These are phyloP conservation scores for Diadophis punctatus DNA, from an alignment of 2,113 vertebrate genomes.

Conservation along the genomic window DNA sequence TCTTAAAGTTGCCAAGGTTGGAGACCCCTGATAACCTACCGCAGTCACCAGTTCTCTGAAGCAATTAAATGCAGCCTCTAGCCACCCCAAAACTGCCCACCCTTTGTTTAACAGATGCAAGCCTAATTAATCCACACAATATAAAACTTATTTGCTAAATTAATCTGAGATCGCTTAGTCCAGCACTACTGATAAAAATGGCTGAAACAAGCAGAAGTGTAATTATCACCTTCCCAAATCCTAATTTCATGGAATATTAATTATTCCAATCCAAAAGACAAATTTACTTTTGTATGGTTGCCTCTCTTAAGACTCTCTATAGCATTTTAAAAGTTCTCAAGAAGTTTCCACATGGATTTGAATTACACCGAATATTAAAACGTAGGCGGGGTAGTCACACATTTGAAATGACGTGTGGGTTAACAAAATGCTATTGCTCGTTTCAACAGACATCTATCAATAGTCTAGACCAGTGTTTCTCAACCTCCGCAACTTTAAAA, in stretches of 20 bases:
- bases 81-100: not conserved
- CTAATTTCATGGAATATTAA: not conserved
- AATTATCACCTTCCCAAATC: not conserved
- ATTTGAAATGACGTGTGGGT: not conserved
- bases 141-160: not conserved
- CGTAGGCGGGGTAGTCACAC: not conserved
- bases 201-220: not conserved
- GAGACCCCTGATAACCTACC: not conserved
- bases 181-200: not conserved
- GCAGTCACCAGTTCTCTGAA: not conserved
- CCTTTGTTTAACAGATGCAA: not conserved
- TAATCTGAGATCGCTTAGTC: not conserved
- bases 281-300: not conserved
- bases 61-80: not conserved
- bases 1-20: too few species aligned
- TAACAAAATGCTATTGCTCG: not conserved
- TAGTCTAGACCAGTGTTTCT: not conserved
- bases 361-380: not conserved
- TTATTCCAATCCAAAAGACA: not conserved
- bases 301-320: not conserved
- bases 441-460: not conserved
- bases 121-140: not conserved
- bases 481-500: not conserved
- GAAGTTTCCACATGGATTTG: not conserved
- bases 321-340: not conserved